Conservation (phyloP, 2,113 vertebrate genomes). For the Ceratotherium simum region DNA sequence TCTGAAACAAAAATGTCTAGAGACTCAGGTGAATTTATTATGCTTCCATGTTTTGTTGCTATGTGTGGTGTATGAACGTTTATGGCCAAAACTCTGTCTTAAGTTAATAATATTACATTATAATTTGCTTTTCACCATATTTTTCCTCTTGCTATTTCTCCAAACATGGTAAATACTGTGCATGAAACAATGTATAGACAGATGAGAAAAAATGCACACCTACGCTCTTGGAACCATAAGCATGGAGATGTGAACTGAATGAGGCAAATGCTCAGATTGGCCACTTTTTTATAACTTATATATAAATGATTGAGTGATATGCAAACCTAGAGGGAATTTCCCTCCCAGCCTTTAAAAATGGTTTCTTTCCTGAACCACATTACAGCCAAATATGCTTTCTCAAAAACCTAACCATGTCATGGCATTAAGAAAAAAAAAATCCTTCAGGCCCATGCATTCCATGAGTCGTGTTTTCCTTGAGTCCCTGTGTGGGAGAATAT, state of each 20-base stretch:
- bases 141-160: not conserved
- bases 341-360: not conserved
- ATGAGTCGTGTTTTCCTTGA: not conserved
- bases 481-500: not conserved
- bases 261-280: not conserved
- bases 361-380: not conserved
- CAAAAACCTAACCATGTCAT: not conserved
- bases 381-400: not conserved
- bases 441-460: not conserved
- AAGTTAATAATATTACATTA: not conserved
- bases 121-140: not conserved
- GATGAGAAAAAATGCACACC: not conserved
- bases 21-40: not conserved
- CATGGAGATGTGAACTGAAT: not conserved
- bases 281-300: not conserved
- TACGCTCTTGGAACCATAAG: not conserved
- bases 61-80: not conserved
- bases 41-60: not conserved
- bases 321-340: not conserved
- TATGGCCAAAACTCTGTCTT: not conserved
- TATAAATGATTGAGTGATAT: not conserved
- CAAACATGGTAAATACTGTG: not conserved
- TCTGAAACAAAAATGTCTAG: constrained; percentile 11
- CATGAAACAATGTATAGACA: not conserved
- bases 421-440: constrained; percentile 34